Percentiles rank a stretch among this genome's conserved stretches.
Evolutionary conservation across 1,140 invertebrate species (phyloP).

Genomic region (Drosophila teissieri): DNA sequence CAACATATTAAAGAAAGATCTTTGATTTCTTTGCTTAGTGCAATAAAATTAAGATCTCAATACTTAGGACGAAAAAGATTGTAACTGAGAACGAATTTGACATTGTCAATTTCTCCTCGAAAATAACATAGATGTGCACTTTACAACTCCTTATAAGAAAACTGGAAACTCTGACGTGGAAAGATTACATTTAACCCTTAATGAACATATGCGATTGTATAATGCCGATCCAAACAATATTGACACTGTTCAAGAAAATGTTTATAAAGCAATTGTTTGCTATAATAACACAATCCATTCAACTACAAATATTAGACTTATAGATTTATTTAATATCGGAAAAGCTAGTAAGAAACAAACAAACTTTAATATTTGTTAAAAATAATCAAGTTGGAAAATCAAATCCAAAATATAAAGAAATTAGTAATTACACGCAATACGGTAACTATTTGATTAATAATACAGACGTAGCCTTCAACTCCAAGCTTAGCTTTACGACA

Average conservation of each 20-base stretch:
- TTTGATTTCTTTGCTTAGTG: too few species aligned
- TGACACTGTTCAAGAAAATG: slow-evolving; percentile 6
- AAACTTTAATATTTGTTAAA: slow-evolving; percentile 2
- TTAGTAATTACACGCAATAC: not conserved
- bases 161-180: slow-evolving; percentile 3
- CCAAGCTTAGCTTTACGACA: too few species aligned
- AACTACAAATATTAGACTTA: not conserved
- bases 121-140: not conserved
- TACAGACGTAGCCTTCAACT: too few species aligned
- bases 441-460: slow-evolving; percentile 16
- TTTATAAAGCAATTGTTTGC: slow-evolving; percentile 3
- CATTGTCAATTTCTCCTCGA: not conserved
- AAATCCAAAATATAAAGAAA: slow-evolving; percentile 13
- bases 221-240: slow-evolving; percentile 6
- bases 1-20: slow-evolving; percentile 7
- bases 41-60: not conserved
- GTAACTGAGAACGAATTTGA: slow-evolving; percentile 3
- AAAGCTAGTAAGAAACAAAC: slow-evolving; percentile 8
- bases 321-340: not conserved
- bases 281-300: slow-evolving; percentile 8
- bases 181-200: slow-evolving; percentile 5
- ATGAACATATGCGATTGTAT: not conserved
- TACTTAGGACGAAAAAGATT: slow-evolving; percentile 12
- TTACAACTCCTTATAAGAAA: not conserved
- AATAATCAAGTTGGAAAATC: slow-evolving; percentile 15